A percentile compares a stretch with the other conserved stretches of the same genome.
Evolutionary conservation across 2,113 vertebrate species (phyloP).

Genomic region (Heptranchias perlo): DNA sequence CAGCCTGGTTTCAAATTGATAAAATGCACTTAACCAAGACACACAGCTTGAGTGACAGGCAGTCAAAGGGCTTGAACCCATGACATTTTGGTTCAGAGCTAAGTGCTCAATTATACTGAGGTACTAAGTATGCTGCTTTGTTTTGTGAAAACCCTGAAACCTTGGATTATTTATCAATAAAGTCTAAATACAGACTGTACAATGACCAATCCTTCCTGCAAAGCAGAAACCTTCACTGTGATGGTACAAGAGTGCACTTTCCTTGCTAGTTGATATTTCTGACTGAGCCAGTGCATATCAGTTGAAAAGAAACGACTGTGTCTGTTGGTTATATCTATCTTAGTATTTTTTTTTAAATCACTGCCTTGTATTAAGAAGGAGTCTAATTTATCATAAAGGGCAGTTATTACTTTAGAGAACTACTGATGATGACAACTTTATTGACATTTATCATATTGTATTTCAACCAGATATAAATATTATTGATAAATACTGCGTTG

Average conservation of each 20-base stretch:
- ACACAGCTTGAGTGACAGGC: neutral
- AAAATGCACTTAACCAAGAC: neutral
- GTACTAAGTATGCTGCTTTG: neutral
- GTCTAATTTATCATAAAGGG: neutral
- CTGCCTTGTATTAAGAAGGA: neutral
- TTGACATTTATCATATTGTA: slow-evolving; percentile 3
- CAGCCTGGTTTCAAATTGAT: neutral
- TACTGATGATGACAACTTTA: neutral
- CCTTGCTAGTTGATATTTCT: neutral
- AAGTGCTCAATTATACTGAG: slow-evolving; percentile 28
- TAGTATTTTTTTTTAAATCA: neutral
- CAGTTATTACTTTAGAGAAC: neutral
- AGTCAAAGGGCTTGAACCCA: neutral
- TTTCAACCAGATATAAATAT: neutral
- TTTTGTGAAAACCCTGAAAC: neutral
- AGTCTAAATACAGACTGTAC: neutral
- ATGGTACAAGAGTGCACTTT: neutral
- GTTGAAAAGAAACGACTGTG: too few species aligned
- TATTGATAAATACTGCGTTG: neutral
- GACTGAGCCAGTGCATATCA: neutral
- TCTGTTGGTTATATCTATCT: neutral
- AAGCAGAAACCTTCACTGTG: neutral
- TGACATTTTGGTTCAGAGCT: slow-evolving; percentile 18
- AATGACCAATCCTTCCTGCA: neutral
- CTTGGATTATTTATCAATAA: slow-evolving; percentile 9